Base-by-base conservation (phyloP, 1,140 invertebrate species). In the Bombus waltoni region DNA sequence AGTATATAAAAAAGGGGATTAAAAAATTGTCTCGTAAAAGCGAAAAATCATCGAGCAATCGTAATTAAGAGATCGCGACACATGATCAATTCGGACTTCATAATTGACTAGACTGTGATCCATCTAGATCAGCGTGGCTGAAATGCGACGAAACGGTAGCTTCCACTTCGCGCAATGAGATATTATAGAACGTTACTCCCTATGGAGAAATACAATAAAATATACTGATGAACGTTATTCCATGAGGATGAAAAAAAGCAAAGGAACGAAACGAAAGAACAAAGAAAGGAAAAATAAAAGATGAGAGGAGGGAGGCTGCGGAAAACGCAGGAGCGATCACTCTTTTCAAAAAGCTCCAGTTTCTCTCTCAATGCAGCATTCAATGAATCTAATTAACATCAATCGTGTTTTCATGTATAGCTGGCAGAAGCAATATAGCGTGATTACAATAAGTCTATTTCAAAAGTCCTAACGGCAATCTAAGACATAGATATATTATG, bases 21-120 rank as follows among this genome's bases (percentile, higher is more conserved):
- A 35, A 57, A 62, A 59, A 70, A 57, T 28, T n/a, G 22, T 22
- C 42, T 57, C 10, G 10, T 53, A 79, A 71, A 79, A n/a, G 28
- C 28, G 57, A 70, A 77, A 42, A 75, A 75, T 35, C 35, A 84
- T 22, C 62, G 70, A 70, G 40, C 53, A 47, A 77, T 83, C 44
- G 42, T 65, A 80, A 40, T 71, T 79, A 68, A 65, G 44, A 70
- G 18, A 59, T 79, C 72, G 72, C 72, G 42, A 47, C 44, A 38
- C 25, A 38, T 80, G 78, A 81, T 88, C 66, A 70, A 87, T 86
- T 78, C 57, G 79, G 70, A 89, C 80, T 83, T 89, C 79, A 57
- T 83, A 86, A 89, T 86, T 89, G 88, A 89, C 88, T 89, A 89
- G 88, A 89, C 71, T 86, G 88, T 74, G 87, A 83, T 62, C 82